A percentile compares a stretch with the other conserved stretches of the same genome.
Conservation (phyloP, 2,113 vertebrate genomes). For the Alligator mississippiensis region DNA sequence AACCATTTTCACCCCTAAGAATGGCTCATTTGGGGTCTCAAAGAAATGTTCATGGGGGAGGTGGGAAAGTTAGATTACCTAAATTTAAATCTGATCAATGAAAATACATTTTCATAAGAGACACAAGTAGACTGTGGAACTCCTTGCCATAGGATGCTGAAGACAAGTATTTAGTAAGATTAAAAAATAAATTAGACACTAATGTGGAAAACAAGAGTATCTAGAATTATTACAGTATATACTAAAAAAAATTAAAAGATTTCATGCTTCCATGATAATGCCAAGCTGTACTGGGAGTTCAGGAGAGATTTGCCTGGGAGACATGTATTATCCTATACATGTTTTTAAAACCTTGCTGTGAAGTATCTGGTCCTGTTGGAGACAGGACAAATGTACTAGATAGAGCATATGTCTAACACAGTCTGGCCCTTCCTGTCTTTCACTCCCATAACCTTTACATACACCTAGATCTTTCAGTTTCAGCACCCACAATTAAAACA, state of each 20-base stretch:
- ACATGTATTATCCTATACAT: neutral
- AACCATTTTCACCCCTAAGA: neutral
- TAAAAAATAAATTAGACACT: neutral
- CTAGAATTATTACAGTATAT: neutral
- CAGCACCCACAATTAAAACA: neutral
- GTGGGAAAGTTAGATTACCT: accelerated
- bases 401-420: neutral
- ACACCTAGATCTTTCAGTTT: accelerated
- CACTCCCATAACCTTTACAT: neutral
- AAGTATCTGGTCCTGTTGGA: neutral
- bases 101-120: neutral
- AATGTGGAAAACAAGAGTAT: neutral
- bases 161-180: neutral
- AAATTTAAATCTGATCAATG: accelerated
- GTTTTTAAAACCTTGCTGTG: neutral
- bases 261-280: neutral
- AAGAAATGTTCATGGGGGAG: neutral
- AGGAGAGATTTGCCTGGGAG: neutral
- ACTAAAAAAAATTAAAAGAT: neutral
- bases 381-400: neutral
- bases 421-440: accelerated
- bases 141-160: accelerated
- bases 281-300: neutral
- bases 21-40: neutral
- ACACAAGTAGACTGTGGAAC: neutral